These are phyloP conservation scores for Sebastolobus alascanus DNA, from an alignment of 2,797 vertebrate species.

Conservation along the genomic window DNA sequence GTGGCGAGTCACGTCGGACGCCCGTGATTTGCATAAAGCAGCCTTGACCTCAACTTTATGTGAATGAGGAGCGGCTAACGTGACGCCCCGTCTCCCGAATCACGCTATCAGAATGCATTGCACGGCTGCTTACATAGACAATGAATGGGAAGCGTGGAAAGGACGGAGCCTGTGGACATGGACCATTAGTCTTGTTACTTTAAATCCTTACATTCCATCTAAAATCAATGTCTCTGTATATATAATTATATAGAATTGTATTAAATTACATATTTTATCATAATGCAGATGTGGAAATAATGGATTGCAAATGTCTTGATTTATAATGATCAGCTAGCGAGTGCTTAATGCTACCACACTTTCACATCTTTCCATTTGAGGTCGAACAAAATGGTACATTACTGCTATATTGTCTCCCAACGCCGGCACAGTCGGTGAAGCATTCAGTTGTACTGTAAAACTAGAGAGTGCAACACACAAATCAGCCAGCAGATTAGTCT, in stretches of 20 bases:
- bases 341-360: neutral
- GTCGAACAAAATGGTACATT: neutral
- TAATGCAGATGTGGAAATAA: neutral
- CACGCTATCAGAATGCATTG: too few species aligned
- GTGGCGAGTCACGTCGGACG: too few species aligned
- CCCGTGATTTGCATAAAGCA: too few species aligned
- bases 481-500: slow-evolving; percentile 5
- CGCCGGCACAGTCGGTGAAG: neutral
- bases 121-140: neutral
- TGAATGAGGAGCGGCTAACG: too few species aligned
- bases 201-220: neutral
- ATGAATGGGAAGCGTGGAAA: neutral
- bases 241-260: neutral
- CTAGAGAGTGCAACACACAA: neutral
- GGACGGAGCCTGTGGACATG: neutral
- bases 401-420: neutral
- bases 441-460: neutral
- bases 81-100: too few species aligned
- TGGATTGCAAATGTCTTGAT: neutral
- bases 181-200: neutral
- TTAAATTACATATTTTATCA: neutral
- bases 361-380: neutral
- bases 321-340: neutral
- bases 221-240: neutral
- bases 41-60: too few species aligned